A percentile compares a stretch with the other conserved stretches of the same genome.
Evolutionary conservation across 2,113 vertebrate species (phyloP).

Genomic region (Takifugu flavidus): DNA sequence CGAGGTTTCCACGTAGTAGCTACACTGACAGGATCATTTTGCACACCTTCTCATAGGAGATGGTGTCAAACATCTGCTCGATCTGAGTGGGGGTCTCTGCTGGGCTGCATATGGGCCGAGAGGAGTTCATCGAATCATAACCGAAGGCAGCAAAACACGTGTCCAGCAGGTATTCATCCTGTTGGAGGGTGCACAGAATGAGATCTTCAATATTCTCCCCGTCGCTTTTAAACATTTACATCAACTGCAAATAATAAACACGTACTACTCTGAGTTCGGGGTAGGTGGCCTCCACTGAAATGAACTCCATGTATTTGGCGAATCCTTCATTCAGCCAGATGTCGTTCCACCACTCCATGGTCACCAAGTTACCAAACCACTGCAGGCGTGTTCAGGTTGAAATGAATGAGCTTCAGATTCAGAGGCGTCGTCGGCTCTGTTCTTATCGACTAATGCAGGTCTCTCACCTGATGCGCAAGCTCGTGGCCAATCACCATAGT

Average conservation of each 20-base stretch:
- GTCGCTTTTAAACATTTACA: background rate
- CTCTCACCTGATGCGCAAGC: constrained; percentile 73
- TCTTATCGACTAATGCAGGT: background rate
- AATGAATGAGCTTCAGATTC: background rate
- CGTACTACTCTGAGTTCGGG: constrained; percentile 69
- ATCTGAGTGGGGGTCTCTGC: constrained; percentile 79
- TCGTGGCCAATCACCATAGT: constrained; percentile 76
- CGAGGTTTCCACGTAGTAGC: too few relatives aligned
- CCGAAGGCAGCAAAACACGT: constrained; percentile 73
- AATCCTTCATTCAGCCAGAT: constrained; percentile 76
- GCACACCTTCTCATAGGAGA: constrained; percentile 79
- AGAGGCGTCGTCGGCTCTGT: too few relatives aligned
- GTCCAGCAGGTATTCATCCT: constrained; percentile 75
- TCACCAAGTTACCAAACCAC: constrained; percentile 78
- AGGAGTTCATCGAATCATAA: constrained; percentile 76
- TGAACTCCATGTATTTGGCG: constrained; percentile 74
- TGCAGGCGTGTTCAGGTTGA: constrained; percentile 12
- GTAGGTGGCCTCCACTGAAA: constrained; percentile 71
- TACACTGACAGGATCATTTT: background rate
- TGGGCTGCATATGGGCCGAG: constrained; percentile 73
- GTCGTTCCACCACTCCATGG: constrained; percentile 77
- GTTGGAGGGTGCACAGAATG: constrained; percentile 27
- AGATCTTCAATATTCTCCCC: background rate
- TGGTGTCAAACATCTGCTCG: constrained; percentile 79
- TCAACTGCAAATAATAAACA: background rate